Evolutionary conservation across 1,140 invertebrate genomes (phyloP), one percentile per base, ranked within the genome.

Genomic region (Teleogryllus occipitalis): DNA sequence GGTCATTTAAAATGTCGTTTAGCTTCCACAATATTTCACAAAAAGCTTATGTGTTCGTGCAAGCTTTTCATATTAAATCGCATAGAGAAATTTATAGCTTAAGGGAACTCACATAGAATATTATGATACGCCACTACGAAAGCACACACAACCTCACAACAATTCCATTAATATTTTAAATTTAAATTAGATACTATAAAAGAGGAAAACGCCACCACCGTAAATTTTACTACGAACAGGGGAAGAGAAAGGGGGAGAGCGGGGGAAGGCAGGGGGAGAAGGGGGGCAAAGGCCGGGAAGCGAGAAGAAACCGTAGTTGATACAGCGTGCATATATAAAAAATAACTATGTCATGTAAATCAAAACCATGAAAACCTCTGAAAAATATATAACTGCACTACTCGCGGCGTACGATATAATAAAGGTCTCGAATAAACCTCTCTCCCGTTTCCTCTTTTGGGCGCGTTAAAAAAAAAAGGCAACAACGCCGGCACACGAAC

Each of bases 131-230:
- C 78, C 18, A 65, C 54, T 65, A 65, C 54, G 54, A 65, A 65
- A 65, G 54, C 54, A 65, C 27, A 65, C 54, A 65, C 54, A 65
- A 65, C 54, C 54, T 65, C 54, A 65, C 54, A 65, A 49, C 78
- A 78, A 74, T 78, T 65, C 78, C 78, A 78, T 78, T 78, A 78
- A 78, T 78, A 78, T 78, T 78, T 78, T 78, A 27, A 78, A 78
- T 78, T 72, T 78, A 78, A 78, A 78, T 78, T 78, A 78, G 78
- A 78, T 78, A 73, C 78, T 78, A 78, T 78, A 74, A 78, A 78
- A 78, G 78, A 65, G 78, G 27, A 78, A 77, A 77, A 65, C 54
- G 54, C 54, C 54, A 65, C 54, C 78, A 74, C 65, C 78, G 73
- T 78, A 78, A 78, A 78, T 78, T 78, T 78, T 47, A 65, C 49